Percentiles rank a stretch among this genome's conserved stretches.
phyloP scores from a whole-genome alignment of 2,797 vertebrate species.

The Emys orbicularis region DNA sequence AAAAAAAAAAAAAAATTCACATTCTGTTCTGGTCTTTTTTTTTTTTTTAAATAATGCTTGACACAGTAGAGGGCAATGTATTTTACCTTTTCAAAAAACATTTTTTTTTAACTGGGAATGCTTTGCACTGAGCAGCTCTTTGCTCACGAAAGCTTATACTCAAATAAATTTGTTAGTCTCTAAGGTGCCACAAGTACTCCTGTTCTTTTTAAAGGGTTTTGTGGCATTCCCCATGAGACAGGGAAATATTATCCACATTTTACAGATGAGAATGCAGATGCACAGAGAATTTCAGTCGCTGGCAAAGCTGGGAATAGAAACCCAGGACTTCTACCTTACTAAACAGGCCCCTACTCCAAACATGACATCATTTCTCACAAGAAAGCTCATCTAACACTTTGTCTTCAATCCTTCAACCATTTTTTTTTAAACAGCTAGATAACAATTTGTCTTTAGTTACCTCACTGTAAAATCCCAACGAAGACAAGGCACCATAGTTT shows the following conservation, averaged over 20 bases:
- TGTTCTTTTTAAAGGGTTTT: background rate
- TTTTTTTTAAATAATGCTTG: background rate
- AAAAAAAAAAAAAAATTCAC: background rate
- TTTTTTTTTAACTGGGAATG: background rate
- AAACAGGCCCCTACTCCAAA: background rate
- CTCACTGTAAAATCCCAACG: background rate
- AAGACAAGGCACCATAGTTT: background rate
- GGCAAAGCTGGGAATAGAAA: background rate
- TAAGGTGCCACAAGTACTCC: too few species aligned
- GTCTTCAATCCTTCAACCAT: background rate
- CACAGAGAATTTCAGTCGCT: background rate
- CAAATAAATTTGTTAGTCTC: too few species aligned
- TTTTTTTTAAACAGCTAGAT: background rate
- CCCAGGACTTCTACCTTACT: background rate
- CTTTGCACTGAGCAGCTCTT: background rate
- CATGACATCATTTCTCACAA: background rate
- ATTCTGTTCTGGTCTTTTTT: too few species aligned
- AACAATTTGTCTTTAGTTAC: background rate
- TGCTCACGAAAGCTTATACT: too few species aligned
- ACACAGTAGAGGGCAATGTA: accelerated
- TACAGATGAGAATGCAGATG: background rate
- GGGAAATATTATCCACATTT: background rate
- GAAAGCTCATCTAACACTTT: background rate
- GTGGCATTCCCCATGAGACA: background rate
- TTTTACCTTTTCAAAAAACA: background rate